Conservation (phyloP, 2,888 invertebrate species). For the Lochmaea crataegi region DNA sequence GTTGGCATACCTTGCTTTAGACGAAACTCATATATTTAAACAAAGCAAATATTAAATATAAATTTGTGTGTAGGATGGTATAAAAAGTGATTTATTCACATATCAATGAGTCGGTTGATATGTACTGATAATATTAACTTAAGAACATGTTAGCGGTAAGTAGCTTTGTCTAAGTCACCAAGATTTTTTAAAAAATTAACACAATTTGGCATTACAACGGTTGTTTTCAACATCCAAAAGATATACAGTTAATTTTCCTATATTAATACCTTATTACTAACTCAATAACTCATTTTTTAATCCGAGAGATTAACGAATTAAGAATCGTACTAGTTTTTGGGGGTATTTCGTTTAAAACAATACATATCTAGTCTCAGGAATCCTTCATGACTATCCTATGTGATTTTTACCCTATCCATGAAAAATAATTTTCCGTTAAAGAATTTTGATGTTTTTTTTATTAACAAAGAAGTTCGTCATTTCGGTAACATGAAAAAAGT, state of each 20-base stretch:
- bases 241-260: neutral
- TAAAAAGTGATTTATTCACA: too few relatives aligned
- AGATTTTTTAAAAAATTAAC: neutral
- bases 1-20: neutral
- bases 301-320: neutral
- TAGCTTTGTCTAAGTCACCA: neutral
- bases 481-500: too few relatives aligned
- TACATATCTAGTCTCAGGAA: neutral
- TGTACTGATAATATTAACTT: neutral
- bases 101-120: neutral
- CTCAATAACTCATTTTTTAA: neutral
- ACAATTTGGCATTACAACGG: neutral
- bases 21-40: neutral
- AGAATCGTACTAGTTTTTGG: too few relatives aligned
- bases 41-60: neutral
- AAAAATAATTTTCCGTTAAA: too few relatives aligned
- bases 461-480: too few relatives aligned
- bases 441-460: too few relatives aligned
- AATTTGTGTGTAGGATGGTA: neutral
- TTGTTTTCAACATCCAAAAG: neutral
- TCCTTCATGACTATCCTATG: too few relatives aligned
- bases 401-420: too few relatives aligned
- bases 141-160: neutral
- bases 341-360: neutral
- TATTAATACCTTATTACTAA: neutral